A percentile compares a stretch with the other conserved stretches of the same genome.
Conservation (phyloP, 2,888 invertebrate genomes). For the Anthrax anthrax region DNA sequence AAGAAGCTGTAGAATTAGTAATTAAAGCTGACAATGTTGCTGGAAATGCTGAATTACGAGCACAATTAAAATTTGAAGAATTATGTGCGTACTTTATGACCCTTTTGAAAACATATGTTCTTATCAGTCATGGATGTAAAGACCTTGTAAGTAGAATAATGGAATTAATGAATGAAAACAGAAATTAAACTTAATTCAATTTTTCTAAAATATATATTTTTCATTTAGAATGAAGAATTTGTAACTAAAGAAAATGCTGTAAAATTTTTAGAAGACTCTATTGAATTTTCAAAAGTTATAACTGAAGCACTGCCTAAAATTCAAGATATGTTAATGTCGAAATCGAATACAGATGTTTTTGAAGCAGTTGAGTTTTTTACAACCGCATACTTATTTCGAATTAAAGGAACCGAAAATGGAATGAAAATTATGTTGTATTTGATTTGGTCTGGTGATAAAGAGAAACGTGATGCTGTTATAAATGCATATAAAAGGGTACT, state of each 20-base stretch:
- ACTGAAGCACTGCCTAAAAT: constrained; percentile 43
- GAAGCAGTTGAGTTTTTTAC: constrained; percentile 85
- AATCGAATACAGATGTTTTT: constrained; percentile 61
- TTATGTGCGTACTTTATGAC: constrained; percentile 26
- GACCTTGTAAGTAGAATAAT: constrained; percentile 23
- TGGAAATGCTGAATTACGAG: constrained; percentile 25
- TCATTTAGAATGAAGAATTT: constrained; percentile 36
- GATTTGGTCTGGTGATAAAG: constrained; percentile 69
- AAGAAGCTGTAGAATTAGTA: constrained; percentile 25
- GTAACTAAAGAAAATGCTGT: constrained; percentile 48
- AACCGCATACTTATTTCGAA: constrained; percentile 60
- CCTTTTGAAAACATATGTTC: constrained; percentile 27
- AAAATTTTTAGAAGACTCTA: constrained; percentile 53
- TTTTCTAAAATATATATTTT: not conserved
- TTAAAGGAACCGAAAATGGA: constrained; percentile 56
- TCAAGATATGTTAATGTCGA: constrained; percentile 56
- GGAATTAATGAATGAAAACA: not conserved
- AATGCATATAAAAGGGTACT: constrained; percentile 50
- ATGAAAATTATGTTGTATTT: constrained; percentile 62
- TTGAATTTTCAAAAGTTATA: constrained; percentile 36
- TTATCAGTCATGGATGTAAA: constrained; percentile 24
- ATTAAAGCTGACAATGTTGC: constrained; percentile 27
- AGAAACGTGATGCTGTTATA: constrained; percentile 55
- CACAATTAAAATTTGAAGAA: constrained; percentile 23
- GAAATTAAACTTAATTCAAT: too few species aligned